Conservation (phyloP, 2,113 vertebrate species). For the Solenodon paradoxus region DNA sequence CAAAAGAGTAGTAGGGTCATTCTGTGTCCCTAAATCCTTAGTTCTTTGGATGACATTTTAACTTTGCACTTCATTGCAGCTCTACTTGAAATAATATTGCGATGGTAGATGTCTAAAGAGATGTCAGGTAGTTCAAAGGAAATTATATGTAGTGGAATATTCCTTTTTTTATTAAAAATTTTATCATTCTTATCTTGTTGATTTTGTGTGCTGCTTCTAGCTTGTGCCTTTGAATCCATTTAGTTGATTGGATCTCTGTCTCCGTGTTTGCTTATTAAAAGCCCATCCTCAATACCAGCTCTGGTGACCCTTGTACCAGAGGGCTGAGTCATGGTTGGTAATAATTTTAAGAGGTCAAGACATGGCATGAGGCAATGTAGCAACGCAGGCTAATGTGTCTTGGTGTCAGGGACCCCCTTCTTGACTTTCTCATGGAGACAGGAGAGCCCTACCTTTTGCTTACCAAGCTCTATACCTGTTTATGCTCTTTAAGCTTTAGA, state of each 20-base stretch:
- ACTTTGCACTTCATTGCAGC: background rate
- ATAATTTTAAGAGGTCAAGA: background rate
- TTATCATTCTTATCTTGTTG: conserved; percentile 51
- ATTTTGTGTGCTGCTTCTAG: background rate
- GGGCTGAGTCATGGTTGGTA: background rate
- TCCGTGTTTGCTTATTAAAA: conserved; percentile 32
- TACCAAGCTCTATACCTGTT: background rate
- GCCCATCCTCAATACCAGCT: background rate
- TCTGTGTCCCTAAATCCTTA: background rate
- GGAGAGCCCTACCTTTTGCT: background rate
- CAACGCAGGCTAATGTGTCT: background rate
- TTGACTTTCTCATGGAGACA: background rate
- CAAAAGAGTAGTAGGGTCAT: background rate
- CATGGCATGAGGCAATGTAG: background rate
- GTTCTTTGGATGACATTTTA: background rate
- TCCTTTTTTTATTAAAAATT: conserved; percentile 52
- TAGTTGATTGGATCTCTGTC: background rate
- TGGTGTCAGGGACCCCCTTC: background rate
- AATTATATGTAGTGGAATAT: background rate
- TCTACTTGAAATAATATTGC: background rate
- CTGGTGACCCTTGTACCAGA: background rate
- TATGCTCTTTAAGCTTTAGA: background rate
- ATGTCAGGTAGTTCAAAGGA: background rate
- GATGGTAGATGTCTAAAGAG: background rate
- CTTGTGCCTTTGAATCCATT: background rate